Evolutionary conservation across 1,140 invertebrate species (phyloP), one percentile per base, ranked within the genome.

Genomic region (Sinonovacula constricta): DNA sequence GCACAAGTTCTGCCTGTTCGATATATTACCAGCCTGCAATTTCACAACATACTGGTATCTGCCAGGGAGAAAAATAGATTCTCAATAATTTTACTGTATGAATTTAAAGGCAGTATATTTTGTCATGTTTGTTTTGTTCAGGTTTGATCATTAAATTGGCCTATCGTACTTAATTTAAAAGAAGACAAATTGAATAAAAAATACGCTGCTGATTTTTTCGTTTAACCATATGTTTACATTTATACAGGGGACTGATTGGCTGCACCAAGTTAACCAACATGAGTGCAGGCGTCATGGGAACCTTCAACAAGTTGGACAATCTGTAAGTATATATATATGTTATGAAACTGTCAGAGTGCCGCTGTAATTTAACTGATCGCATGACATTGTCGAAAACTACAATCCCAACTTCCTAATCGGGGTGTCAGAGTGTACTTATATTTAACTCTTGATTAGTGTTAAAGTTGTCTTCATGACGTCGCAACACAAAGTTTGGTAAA

Each of bases 211-310:
- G n/a, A n/a, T n/a, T n/a, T n/a, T n/a, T n/a, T n/a, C n/a, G n/a
- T n/a, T n/a, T n/a, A n/a, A n/a, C n/a, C n/a, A n/a, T n/a, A n/a
- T n/a, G n/a, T n/a, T n/a, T n/a, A n/a, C n/a, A n/a, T 80, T 81
- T 85, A 89, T 90, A 15, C 88, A 94, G 93, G 81, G 87, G 92
- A 54, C 93, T 94, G 12, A 91, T 93, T 30, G 92, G 93, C 0
- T 88, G 93, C 31, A 86, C 85, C 54, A 88, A 89, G 65, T 88
- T 94, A 26, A 92, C 92, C 2, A 91, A 92, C 74, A 82, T 94
- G 34, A 85, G 83, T 51, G 84, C 90, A 39, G 83, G 81, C 26
- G 85, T 81, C 12, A 83, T 93, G 24, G 89, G 87, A 24, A 85
- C 87, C 2, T 85, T 91, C 63, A 90, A 91, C 65, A 93, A 93